Base-by-base conservation (phyloP, 2,113 vertebrate genomes). In the Forbesichthys papilliferus region DNA sequence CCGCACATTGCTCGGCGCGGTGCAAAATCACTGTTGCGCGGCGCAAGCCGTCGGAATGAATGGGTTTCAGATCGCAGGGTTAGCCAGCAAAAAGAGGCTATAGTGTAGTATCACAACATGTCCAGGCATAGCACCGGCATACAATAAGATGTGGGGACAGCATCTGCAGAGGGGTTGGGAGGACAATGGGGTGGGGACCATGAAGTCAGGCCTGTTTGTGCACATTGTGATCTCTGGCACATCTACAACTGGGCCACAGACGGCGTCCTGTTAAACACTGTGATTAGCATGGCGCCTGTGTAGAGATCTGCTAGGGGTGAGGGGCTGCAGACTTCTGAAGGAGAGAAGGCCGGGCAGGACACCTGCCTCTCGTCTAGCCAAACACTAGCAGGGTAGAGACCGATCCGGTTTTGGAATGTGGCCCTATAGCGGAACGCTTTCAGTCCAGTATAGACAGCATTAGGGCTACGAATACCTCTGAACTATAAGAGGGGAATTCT, bases 231-330 rank as follows among this genome's bases (percentile, higher is more conserved):
- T 78, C 78, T 74, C 74, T 52, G 54, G 49, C 62, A 58, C 66
- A 73, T 77, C 52, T 73, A 61, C 18, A 61, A 34, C 48, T 60
- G 12, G 27, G 42, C 60, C 65, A 63, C 79, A 78, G 75, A 64
- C 67, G 3, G 64, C 64, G 71, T 68, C 68, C 67, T 46, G 27
- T 79, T 83, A 74, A 85, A 82, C 61, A 55, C 60, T 16, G 64
- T 51, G 81, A 88, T 88, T 88, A 88, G 83, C 46, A 36, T 62
- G 71, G 82, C 73, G 73, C 80, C 84, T 33, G 49, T 58, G 71
- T 57, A 64, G 76, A 69, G 10, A 77, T 56, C 68, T 49, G 60
- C 42, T 52, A 80, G 65, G 46, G 75, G 67, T 57, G 74, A 74
- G 20, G 64, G 78, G 69, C 68, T 36, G 14, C 62, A 46, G 77